Base-by-base conservation (phyloP, 2,797 vertebrate species). In the Yasuhikotakia modesta region DNA sequence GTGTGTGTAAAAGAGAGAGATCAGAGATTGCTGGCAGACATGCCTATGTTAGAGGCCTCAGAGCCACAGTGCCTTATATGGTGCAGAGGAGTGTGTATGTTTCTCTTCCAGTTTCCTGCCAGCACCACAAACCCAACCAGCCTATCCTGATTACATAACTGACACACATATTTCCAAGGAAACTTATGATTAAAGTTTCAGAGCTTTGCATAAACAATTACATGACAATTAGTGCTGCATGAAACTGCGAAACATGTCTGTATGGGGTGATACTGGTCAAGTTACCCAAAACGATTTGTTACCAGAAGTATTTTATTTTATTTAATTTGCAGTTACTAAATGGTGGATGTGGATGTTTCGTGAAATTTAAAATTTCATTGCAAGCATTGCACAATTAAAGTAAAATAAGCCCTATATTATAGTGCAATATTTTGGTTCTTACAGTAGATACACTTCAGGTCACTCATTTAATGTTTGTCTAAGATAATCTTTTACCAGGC, bases 81-180 rank as follows among this genome's bases (percentile, higher is more conserved):
- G 88, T 83, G 70, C 79, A 85, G 76, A 79, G 85, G 71, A 86
- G 82, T 85, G 79, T 81, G 66, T 63, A 84, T 86, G 85, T 80
- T 64, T 81, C 76, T 79, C 75, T 66, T 17, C 35, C 45, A 86
- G 87, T 74, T 84, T 68, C 66, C 86, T 88, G 88, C 93, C 92
- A 91, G 86, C 80, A 65, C 89, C 85, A 84, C 82, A 83, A 83
- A 88, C 86, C 88, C 81, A 85, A 85, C 84, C 91, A 87, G 90
- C 89, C 86, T 88, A 87, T 21, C 61, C 57, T 92, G 94, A 96
- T 96, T 95, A 95, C 92, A 95, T 94, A 93, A 82, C 35, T 82
- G 84, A 74, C n/a, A 6, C 30, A 39, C 5, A 50, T 32, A 79
- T 63, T 73, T 74, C 53, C 71, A 76, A 53, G 63, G 21, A 61